phyloP scores from a whole-genome alignment of 2,888 invertebrate species.

The Ophion costatus region DNA sequence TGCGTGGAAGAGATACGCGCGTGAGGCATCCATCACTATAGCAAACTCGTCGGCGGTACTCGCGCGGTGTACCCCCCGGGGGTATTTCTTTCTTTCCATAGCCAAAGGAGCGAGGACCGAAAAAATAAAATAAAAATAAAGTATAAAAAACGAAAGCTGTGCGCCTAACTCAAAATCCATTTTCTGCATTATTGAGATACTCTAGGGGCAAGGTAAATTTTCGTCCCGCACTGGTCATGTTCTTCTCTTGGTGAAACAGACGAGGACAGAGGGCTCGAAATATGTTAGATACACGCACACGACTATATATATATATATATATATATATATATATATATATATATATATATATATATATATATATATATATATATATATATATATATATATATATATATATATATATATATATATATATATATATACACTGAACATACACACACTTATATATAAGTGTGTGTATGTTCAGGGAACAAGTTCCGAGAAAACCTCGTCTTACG shows the following conservation, averaged over 20 bases:
- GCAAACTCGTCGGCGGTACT: slow-evolving; percentile 68
- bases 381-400: too few relatives aligned
- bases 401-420: too few relatives aligned
- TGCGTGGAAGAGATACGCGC: slow-evolving; percentile 62
- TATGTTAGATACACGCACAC: slow-evolving; percentile 19
- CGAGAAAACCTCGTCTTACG: slow-evolving; percentile 51
- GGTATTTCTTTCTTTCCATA: slow-evolving; percentile 69
- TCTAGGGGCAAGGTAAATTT: slow-evolving; percentile 63
- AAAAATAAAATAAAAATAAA: slow-evolving; percentile 40
- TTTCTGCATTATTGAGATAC: slow-evolving; percentile 77
- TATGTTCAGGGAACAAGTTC: slow-evolving; percentile 42
- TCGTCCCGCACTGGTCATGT: slow-evolving; percentile 22
- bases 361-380: too few relatives aligned
- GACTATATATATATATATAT: slow-evolving; percentile 23
- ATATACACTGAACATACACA: too few relatives aligned
- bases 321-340: too few relatives aligned
- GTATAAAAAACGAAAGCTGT: slow-evolving; percentile 58
- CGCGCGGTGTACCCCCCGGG: slow-evolving; percentile 65
- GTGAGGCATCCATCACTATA: slow-evolving; percentile 75
- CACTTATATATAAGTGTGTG: slow-evolving; percentile 14
- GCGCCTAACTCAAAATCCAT: slow-evolving; percentile 75
- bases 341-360: too few relatives aligned
- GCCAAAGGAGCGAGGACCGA: slow-evolving; percentile 58
- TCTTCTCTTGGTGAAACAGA: slow-evolving; percentile 23
- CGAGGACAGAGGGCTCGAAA: slow-evolving; percentile 39